Conservation (phyloP, 2,797 vertebrate genomes). For the Acipenser oxyrinchus region DNA sequence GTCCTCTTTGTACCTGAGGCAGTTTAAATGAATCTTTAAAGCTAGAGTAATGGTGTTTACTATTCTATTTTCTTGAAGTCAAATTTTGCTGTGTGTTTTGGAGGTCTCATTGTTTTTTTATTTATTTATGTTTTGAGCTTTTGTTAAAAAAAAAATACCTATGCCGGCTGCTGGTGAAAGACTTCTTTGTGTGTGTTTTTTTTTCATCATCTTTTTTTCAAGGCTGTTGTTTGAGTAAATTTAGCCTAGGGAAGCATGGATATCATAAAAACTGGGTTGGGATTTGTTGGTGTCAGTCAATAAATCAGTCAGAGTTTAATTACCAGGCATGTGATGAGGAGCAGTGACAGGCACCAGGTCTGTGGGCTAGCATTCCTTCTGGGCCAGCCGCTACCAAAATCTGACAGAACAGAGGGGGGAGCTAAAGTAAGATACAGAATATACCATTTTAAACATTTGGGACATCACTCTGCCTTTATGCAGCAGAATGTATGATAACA, state of each 20-base stretch:
- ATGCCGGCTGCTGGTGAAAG: too few species aligned
- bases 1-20: constrained; percentile 46
- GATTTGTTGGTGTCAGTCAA: constrained; percentile 92
- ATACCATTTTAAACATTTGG: constrained; percentile 20
- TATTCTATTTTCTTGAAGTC: constrained; percentile 27
- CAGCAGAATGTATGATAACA: constrained; percentile 23
- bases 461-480: constrained; percentile 12
- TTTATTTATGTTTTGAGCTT: too few species aligned
- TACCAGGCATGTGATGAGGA: constrained; percentile 77
- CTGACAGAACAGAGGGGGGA: constrained; percentile 24
- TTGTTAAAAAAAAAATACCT: too few species aligned
- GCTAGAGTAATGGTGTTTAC: constrained; percentile 51
- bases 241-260: constrained; percentile 75
- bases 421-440: background rate
- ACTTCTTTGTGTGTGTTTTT: too few species aligned
- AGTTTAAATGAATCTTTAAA: constrained; percentile 50
- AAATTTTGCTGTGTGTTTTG: constrained; percentile 9
- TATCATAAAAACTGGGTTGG: constrained; percentile 83
- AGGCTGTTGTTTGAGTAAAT: constrained; percentile 57
- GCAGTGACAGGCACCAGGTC: constrained; percentile 68
- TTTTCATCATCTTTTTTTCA: constrained; percentile 14
- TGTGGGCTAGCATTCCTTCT: constrained; percentile 69
- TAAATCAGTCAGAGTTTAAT: constrained; percentile 96
- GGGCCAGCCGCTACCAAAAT: constrained; percentile 58
- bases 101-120: too few species aligned